phyloP scores from a whole-genome alignment of 2,113 vertebrate species.

The Notarius quadriscutis region DNA sequence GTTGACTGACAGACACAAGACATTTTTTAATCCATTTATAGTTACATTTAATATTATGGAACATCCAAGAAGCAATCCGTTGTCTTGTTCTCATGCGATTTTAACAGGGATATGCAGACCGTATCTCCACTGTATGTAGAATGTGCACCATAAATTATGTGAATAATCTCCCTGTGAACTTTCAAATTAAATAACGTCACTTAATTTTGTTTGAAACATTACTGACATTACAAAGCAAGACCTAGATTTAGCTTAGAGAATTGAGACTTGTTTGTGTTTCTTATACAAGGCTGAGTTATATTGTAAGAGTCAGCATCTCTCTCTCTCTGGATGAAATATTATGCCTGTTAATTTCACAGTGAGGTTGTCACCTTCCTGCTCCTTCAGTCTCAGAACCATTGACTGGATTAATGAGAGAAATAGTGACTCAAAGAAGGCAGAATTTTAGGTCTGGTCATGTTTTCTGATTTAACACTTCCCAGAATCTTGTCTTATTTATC shows the following conservation, averaged over 20 bases:
- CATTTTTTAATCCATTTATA: too few species aligned
- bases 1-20: too few species aligned
- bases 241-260: background rate
- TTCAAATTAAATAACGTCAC: background rate
- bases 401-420: background rate
- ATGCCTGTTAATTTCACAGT: background rate
- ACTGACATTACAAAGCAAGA: background rate
- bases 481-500: background rate
- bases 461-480: background rate
- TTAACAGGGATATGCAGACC: background rate
- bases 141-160: background rate
- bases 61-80: too few species aligned
- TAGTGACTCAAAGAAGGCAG: background rate
- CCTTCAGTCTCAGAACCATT: background rate
- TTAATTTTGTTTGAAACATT: background rate
- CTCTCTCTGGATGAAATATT: background rate
- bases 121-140: background rate
- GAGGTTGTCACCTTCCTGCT: background rate
- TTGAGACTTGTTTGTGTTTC: background rate
- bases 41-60: too few species aligned
- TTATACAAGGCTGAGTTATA: background rate
- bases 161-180: background rate
- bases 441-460: background rate
- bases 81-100: too few species aligned
- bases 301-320: background rate